Conservation (phyloP, 2,888 invertebrate species). For the Melipona beecheii region DNA sequence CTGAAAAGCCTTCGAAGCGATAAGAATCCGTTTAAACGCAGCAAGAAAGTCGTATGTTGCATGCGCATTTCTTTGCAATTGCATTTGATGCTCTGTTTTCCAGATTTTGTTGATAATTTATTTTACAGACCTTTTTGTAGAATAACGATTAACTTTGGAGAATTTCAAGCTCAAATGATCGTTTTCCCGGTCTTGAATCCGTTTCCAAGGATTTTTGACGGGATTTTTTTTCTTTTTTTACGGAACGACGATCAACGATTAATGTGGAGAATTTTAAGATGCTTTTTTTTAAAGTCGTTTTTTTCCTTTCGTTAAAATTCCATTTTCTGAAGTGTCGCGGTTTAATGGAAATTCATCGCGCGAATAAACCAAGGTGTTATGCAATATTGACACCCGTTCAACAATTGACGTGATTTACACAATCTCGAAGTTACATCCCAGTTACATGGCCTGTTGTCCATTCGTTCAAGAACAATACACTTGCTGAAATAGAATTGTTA, state of each 20-base stretch:
- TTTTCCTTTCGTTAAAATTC: background rate
- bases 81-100: background rate
- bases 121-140: too few species aligned
- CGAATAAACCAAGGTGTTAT: slow-evolving; percentile 10
- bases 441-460: background rate
- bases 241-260: background rate
- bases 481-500: background rate
- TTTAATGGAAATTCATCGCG: background rate
- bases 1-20: background rate
- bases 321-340: too few species aligned
- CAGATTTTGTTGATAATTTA: too few species aligned
- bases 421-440: background rate
- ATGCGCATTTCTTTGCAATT: background rate
- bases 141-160: background rate
- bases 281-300: background rate
- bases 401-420: slow-evolving; percentile 47
- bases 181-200: too few species aligned
- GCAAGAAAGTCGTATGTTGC: background rate
- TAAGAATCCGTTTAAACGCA: background rate
- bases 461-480: background rate
- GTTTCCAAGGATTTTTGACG: too few species aligned
- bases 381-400: slow-evolving; percentile 18
- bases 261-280: background rate
- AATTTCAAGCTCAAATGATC: too few species aligned
- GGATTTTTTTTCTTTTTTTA: too few species aligned